These are phyloP conservation scores for Dryobota labecula DNA, from an alignment of 2,888 invertebrate genomes.

Conservation along the genomic window DNA sequence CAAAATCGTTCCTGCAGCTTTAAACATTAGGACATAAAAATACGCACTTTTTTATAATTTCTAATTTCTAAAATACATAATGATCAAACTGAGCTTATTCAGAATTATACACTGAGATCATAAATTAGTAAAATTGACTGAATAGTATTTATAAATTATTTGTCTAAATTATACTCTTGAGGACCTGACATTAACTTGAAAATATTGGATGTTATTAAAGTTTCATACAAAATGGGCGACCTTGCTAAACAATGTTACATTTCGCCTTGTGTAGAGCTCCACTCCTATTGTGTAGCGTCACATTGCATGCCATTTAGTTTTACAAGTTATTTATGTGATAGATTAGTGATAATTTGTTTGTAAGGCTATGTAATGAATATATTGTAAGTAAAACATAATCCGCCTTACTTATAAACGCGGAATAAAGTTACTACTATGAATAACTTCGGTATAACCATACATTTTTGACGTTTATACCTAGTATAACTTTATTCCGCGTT, in stretches of 20 bases:
- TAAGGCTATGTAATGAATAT: conserved; percentile 55
- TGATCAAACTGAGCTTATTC: conserved; percentile 24
- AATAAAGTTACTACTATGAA: too few relatives aligned
- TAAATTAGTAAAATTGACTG: conserved; percentile 62
- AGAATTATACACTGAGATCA: conserved; percentile 32
- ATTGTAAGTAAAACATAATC: conserved; percentile 25
- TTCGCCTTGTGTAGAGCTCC: conserved; percentile 21
- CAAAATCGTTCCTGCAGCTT: conserved; percentile 56
- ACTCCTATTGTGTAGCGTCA: conserved; percentile 23
- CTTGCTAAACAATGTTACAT: not conserved
- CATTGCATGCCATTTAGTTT: conserved; percentile 53
- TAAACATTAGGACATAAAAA: conserved; percentile 38
- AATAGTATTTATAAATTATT: conserved; percentile 68
- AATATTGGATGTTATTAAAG: conserved; percentile 33
- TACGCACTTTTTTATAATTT: conserved; percentile 19
- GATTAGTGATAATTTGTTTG: conserved; percentile 71
- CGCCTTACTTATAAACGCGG: too few relatives aligned
- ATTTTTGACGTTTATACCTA: too few relatives aligned
- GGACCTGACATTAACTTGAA: conserved; percentile 31
- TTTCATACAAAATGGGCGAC: conserved; percentile 25
- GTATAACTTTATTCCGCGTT: too few relatives aligned
- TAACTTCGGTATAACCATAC: too few relatives aligned
- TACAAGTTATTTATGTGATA: conserved; percentile 76
- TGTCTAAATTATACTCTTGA: conserved; percentile 58
- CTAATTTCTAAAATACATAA: conserved; percentile 26